Conservation (phyloP, 1,140 invertebrate species). For the Rhizoglyphus robini region DNA sequence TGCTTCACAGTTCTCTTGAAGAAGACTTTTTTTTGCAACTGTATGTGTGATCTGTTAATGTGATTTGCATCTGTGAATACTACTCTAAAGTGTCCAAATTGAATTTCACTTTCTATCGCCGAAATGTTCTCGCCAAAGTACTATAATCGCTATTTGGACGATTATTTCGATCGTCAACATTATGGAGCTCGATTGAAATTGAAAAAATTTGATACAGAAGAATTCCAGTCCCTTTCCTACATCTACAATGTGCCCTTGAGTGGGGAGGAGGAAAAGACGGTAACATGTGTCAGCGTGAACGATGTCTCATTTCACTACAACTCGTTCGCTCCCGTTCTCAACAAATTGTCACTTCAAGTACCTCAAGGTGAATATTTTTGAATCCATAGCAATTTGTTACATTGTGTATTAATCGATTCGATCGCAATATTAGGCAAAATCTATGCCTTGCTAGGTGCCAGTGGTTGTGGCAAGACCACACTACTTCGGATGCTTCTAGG, state of each 20-base stretch:
- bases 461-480: conserved; percentile 25
- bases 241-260: background rate
- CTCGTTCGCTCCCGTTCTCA: background rate
- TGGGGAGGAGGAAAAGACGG: background rate
- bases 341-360: conserved; percentile 4
- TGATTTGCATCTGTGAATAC: too few relatives aligned
- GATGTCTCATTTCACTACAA: conserved; percentile 15
- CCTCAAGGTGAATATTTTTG: conserved; percentile 17
- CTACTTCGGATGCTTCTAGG: conserved; percentile 20
- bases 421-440: conserved; percentile 18
- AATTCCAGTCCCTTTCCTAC: conserved; percentile 6
- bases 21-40: too few relatives aligned
- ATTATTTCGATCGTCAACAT: conserved; percentile 7
- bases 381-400: conserved; percentile 3
- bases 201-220: conserved; percentile 13
- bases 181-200: background rate
- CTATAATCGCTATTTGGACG: conserved; percentile 6
- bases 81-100: too few relatives aligned
- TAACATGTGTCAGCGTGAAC: background rate
- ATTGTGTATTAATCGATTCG: background rate
- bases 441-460: conserved; percentile 23
- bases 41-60: too few relatives aligned
- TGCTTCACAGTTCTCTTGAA: too few relatives aligned
- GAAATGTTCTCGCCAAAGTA: conserved; percentile 11
- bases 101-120: too few relatives aligned